Evolutionary conservation across 2,888 invertebrate genomes (phyloP), one percentile per base, ranked within the genome.

Genomic region (Hypercompe scribonia): DNA sequence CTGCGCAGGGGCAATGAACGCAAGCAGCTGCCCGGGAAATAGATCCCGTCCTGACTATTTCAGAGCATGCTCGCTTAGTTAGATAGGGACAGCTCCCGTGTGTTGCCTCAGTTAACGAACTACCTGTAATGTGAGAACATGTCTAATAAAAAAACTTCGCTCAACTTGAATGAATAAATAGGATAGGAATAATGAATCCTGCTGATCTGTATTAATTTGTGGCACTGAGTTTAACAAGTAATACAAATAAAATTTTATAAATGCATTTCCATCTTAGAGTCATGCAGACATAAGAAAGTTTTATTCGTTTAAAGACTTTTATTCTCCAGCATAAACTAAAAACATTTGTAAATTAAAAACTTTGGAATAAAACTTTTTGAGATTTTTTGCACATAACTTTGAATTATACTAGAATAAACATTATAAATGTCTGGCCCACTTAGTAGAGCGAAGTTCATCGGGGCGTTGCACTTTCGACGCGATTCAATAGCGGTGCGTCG

Each of bases 11-110:
- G 94, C 94, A 95, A 95, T 91, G 95, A 92, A 93, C 95, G 93
- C 93, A 85, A 89, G 92, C 95, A 95, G 95, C 95, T 95, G 95
- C 94, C 92, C 93, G 93, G 93, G 93, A 94, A 95, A 95, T 94
- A 94, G 94, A 95, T 94, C 94, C 93, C 93, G 93, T 92, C 94
- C 89, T 89, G 93, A 94, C 95, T 95, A 95, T 95, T 94, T 94
- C 94, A 94, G 95, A 93, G 90, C 92, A 90, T 90, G 90, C 89
- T 88, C 87, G 90, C 91, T 91, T 90, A 91, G 87, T 87, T 87
- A 86, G 91, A 92, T 88, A 92, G 89, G 84, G 85, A 87, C 86
- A 84, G 88, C 88, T 89, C 86, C 86, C 81, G 86, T 85, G 84
- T 85, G 82, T 85, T 86, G 89, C 89, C 87, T 86, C 86, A 86